phyloP scores from a whole-genome alignment of 2,797 vertebrate species.

The Acropternis orthonyx region DNA sequence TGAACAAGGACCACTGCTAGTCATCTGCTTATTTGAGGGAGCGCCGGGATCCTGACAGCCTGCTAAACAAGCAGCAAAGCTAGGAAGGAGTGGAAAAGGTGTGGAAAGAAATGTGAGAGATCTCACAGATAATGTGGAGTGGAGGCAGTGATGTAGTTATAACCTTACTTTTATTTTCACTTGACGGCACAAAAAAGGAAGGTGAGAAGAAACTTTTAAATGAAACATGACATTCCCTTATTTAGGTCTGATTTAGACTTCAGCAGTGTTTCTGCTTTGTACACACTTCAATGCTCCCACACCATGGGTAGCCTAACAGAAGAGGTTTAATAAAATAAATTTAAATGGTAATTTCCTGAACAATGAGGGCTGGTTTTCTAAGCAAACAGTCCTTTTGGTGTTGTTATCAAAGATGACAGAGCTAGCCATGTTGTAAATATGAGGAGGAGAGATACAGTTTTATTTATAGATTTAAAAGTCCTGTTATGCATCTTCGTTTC shows the following conservation, averaged over 20 bases:
- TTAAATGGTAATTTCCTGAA: slow-evolving; percentile 40
- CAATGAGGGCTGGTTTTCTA: slow-evolving; percentile 28
- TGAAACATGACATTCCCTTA: slow-evolving; percentile 74
- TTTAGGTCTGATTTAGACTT: slow-evolving; percentile 71
- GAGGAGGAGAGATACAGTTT: neutral
- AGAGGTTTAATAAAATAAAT: slow-evolving; percentile 43
- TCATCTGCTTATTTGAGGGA: slow-evolving; percentile 42
- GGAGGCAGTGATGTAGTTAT: slow-evolving; percentile 69
- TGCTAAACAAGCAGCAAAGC: slow-evolving; percentile 24
- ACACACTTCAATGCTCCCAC: neutral
- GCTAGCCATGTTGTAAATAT: slow-evolving; percentile 15
- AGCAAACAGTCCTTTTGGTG: slow-evolving; percentile 40
- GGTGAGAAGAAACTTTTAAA: slow-evolving; percentile 67
- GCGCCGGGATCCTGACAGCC: neutral
- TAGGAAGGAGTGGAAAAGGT: slow-evolving; percentile 15
- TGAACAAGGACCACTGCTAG: slow-evolving; percentile 45
- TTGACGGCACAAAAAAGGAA: slow-evolving; percentile 62
- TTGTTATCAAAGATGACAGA: slow-evolving; percentile 20
- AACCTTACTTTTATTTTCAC: slow-evolving; percentile 69
- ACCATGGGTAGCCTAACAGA: slow-evolving; percentile 21
- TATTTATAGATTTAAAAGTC: slow-evolving; percentile 16
- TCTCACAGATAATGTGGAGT: slow-evolving; percentile 46
- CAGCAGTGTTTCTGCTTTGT: slow-evolving; percentile 36
- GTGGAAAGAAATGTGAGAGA: slow-evolving; percentile 64
- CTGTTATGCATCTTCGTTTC: slow-evolving; percentile 40